These are phyloP conservation scores for Erannis defoliaria DNA, from an alignment of 2,888 invertebrate genomes.

Conservation along the genomic window DNA sequence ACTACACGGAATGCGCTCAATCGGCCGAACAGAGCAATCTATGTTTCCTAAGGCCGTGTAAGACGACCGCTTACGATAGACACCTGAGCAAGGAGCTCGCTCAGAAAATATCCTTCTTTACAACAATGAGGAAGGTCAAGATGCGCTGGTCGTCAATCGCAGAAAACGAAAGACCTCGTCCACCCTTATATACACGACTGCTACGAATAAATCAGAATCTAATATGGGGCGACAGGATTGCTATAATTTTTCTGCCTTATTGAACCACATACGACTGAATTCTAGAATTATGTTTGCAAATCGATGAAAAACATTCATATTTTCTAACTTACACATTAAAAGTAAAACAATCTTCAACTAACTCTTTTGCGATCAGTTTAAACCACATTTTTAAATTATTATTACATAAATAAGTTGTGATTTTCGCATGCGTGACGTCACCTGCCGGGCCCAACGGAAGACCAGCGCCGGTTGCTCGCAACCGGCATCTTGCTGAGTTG, in stretches of 20 bases:
- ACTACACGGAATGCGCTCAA: slow-evolving; percentile 80
- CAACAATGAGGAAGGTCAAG: slow-evolving; percentile 56
- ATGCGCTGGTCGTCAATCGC: slow-evolving; percentile 58
- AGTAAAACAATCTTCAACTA: not conserved
- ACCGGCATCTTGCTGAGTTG: too few relatives aligned
- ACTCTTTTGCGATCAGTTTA: too few relatives aligned
- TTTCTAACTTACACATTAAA: not conserved
- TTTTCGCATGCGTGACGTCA: too few relatives aligned
- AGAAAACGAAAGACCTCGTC: slow-evolving; percentile 70
- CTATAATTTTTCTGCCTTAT: slow-evolving; percentile 78
- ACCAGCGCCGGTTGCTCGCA: too few relatives aligned
- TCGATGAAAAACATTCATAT: not conserved
- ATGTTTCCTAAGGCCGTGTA: slow-evolving; percentile 81
- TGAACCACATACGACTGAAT: slow-evolving; percentile 59
- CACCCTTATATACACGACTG: slow-evolving; percentile 72
- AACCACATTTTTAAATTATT: too few relatives aligned
- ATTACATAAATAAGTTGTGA: too few relatives aligned
- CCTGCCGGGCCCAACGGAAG: too few relatives aligned
- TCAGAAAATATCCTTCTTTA: slow-evolving; percentile 8
- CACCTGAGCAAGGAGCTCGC: slow-evolving; percentile 57
- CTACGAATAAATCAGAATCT: slow-evolving; percentile 82
- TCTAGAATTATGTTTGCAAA: slow-evolving; percentile 9
- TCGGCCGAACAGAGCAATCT: slow-evolving; percentile 82
- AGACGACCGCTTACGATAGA: slow-evolving; percentile 67
- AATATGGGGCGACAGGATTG: slow-evolving; percentile 79